A percentile compares a stretch with the other conserved stretches of the same genome.
Evolutionary conservation across 2,797 vertebrate genomes (phyloP).

Genomic region (Alauda arvensis): DNA sequence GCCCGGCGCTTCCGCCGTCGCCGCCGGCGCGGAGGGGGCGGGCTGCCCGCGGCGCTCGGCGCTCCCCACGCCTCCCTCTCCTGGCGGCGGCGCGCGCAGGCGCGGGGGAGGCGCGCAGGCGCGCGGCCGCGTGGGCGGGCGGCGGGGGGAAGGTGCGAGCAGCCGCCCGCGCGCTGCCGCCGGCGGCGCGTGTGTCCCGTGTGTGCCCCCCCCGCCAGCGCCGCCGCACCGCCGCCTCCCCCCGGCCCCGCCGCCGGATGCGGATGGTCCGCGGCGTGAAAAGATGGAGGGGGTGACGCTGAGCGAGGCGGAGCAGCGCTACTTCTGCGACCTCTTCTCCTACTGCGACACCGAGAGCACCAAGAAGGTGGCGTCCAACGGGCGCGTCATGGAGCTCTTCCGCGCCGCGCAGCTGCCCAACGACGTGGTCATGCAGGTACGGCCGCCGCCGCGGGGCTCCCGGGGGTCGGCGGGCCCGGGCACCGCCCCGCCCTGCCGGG

Average conservation of each 20-base stretch:
- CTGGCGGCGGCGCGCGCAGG: background rate
- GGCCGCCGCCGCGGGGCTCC: background rate
- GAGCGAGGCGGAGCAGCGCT: constrained; percentile 94
- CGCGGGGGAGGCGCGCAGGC: background rate
- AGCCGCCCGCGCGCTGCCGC: background rate
- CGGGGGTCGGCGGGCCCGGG: background rate
- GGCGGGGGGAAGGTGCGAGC: background rate
- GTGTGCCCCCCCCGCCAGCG: background rate
- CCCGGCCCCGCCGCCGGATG: background rate
- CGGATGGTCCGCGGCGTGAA: background rate
- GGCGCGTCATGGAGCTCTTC: constrained; percentile 93
- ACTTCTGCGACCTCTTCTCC: constrained; percentile 93
- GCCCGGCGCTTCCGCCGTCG: background rate
- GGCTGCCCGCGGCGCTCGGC: background rate
- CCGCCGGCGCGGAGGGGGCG: background rate
- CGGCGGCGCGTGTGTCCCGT: background rate
- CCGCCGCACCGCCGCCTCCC: background rate
- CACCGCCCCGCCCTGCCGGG: background rate
- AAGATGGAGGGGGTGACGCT: constrained; percentile 94
- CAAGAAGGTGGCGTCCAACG: constrained; percentile 94
- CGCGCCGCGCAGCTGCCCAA: constrained; percentile 93
- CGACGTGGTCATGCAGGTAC: constrained; percentile 94
- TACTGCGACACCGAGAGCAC: constrained; percentile 98
- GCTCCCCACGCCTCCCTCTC: background rate
- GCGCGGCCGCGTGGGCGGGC: background rate